Evolutionary conservation across 2,113 vertebrate species (phyloP).

Genomic region (Mesitornis unicolor): DNA sequence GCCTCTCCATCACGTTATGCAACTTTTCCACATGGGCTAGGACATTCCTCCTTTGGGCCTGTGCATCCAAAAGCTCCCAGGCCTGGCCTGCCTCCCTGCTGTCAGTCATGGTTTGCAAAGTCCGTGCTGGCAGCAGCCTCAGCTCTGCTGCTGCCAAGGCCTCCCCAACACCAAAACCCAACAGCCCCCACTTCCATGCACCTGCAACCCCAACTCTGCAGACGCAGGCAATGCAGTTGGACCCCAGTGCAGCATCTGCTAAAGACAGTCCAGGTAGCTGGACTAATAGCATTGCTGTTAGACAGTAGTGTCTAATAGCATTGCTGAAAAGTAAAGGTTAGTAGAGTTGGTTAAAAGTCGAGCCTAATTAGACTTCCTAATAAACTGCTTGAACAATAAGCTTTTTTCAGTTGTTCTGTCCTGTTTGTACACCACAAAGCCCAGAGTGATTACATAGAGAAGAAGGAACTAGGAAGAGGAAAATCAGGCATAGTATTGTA

Average conservation of each 20-base stretch:
- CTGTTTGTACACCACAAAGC: background rate
- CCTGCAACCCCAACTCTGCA: background rate
- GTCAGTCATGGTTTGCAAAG: background rate
- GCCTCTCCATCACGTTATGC: accelerated
- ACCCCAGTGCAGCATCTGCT: background rate
- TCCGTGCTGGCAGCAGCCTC: background rate
- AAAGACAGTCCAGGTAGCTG: background rate
- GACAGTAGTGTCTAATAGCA: background rate
- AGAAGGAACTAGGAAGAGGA: background rate
- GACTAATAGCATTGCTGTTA: too few species aligned
- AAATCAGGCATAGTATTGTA: background rate
- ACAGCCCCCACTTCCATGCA: background rate
- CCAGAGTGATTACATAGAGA: background rate
- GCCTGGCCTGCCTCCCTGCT: background rate
- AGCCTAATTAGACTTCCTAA: background rate
- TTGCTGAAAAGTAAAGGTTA: background rate
- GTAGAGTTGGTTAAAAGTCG: background rate
- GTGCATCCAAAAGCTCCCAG: background rate
- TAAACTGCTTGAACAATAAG: background rate
- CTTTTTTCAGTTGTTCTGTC: background rate
- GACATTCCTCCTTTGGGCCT: background rate
- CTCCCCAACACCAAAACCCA: background rate
- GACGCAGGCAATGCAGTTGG: background rate
- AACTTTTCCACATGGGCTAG: background rate
- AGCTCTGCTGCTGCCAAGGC: background rate